A percentile compares a stretch with the other conserved stretches of the same genome.
Conservation (phyloP, 2,888 invertebrate genomes). For the Drosophila algonquin region DNA sequence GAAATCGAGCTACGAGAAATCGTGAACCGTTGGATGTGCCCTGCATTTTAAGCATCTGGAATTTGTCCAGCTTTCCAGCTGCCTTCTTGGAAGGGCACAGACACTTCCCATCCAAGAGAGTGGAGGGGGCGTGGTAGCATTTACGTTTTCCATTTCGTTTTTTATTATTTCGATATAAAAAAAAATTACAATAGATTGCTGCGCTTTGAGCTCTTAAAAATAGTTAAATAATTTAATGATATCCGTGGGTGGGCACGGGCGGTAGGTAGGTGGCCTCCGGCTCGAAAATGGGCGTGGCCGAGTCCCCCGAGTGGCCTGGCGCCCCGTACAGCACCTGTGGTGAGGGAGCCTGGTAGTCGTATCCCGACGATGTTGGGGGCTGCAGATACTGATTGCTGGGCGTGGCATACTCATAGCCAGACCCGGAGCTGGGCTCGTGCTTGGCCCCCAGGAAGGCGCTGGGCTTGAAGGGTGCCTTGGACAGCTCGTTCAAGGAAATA, state of each 20-base stretch:
- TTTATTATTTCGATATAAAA: conserved; percentile 11
- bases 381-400: conserved; percentile 62
- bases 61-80: conserved; percentile 15
- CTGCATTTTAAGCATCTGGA: conserved; percentile 21
- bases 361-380: conserved; percentile 61
- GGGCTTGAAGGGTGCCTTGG: conserved; percentile 81
- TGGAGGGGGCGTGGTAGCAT: background rate
- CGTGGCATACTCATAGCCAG: conserved; percentile 52
- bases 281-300: conserved; percentile 64
- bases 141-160: conserved; percentile 14
- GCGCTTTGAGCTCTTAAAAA: conserved; percentile 14
- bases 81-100: background rate
- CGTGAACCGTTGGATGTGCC: conserved; percentile 24
- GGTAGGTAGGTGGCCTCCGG: conserved; percentile 70
- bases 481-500: conserved; percentile 46
- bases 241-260: conserved; percentile 57
- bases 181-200: conserved; percentile 16
- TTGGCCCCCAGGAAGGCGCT: conserved; percentile 81
- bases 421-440: conserved; percentile 64
- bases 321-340: conserved; percentile 62
- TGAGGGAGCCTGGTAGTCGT: conserved; percentile 64
- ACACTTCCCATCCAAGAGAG: conserved; percentile 2
- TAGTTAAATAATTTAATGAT: conserved; percentile 56
- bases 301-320: conserved; percentile 55
- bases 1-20: conserved; percentile 26